Percentiles rank a stretch among this genome's conserved stretches.
These are phyloP conservation scores for Formicarius rufipectus DNA, from an alignment of 2,113 vertebrate species.

Conservation along the genomic window DNA sequence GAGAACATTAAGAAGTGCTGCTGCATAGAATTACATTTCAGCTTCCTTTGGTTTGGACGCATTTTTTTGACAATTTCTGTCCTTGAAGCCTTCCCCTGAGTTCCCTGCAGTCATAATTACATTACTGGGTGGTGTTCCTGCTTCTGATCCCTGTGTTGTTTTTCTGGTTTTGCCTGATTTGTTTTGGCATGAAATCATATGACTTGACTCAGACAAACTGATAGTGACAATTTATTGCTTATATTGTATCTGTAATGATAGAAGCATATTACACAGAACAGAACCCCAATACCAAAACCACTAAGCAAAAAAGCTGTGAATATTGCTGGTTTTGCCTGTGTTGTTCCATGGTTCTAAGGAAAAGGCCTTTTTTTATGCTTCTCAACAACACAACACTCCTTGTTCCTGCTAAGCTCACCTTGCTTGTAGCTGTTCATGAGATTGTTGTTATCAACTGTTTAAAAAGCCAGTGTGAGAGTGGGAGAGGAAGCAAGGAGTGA, in stretches of 20 bases:
- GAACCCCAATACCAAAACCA: neutral
- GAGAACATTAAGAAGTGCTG: neutral
- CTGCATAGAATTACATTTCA: neutral
- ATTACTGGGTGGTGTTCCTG: neutral
- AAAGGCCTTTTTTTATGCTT: neutral
- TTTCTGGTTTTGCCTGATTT: constrained; percentile 3
- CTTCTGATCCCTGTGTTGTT: neutral
- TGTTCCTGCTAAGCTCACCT: neutral
- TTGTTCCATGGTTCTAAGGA: neutral
- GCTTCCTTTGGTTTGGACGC: neutral
- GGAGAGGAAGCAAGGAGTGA: neutral
- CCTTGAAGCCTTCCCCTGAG: neutral
- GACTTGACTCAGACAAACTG: neutral
- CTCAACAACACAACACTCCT: neutral
- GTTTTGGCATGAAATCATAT: neutral
- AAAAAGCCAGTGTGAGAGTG: neutral
- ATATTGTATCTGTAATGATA: neutral
- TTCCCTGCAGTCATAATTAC: neutral
- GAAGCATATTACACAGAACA: neutral
- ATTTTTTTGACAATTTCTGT: neutral
- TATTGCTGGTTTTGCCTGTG: neutral
- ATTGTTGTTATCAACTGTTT: neutral
- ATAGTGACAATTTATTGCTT: neutral
- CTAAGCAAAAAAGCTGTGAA: neutral
- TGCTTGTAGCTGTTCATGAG: neutral